Percentiles rank a stretch among this genome's conserved stretches.
Conservation (phyloP, 2,888 invertebrate genomes). For the Aporophyla nigra region DNA sequence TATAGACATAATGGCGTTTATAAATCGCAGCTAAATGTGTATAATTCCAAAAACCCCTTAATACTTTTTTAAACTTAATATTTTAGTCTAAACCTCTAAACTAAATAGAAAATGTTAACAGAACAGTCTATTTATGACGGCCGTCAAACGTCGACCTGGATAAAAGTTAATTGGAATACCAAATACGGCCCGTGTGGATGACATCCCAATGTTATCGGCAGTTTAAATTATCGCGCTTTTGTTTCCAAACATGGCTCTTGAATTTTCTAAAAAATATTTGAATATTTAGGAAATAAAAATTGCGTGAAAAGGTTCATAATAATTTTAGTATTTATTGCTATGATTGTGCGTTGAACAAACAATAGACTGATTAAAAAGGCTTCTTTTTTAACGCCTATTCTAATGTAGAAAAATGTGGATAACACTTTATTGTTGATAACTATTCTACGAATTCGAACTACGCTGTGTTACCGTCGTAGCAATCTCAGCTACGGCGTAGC, state of each 20-base stretch:
- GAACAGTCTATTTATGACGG: conserved; percentile 15
- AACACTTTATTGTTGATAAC: too few species aligned
- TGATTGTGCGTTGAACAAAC: too few species aligned
- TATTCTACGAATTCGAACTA: neutral
- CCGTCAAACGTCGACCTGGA: conserved; percentile 42
- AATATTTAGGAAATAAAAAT: neutral
- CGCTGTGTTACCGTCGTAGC: conserved; percentile 8
- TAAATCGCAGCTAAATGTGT: neutral
- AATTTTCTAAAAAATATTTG: conserved; percentile 10
- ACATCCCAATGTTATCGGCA: conserved; percentile 49
- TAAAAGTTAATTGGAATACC: conserved; percentile 60
- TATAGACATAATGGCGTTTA: neutral
- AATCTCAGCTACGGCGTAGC: neutral
- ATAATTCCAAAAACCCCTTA: neutral
- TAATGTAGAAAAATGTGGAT: neutral
- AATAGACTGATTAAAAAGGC: neutral
- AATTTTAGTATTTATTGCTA: too few species aligned
- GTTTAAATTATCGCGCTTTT: conserved; percentile 44
- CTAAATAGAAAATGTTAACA: conserved; percentile 31
- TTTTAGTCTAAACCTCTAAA: conserved; percentile 12
- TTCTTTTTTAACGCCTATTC: neutral
- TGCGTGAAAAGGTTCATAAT: too few species aligned
- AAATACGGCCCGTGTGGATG: conserved; percentile 36
- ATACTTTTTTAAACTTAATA: neutral
- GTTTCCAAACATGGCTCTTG: conserved; percentile 35